Evolutionary conservation across 2,797 vertebrate genomes (phyloP).

Genomic region (Hafferia zeledoni): DNA sequence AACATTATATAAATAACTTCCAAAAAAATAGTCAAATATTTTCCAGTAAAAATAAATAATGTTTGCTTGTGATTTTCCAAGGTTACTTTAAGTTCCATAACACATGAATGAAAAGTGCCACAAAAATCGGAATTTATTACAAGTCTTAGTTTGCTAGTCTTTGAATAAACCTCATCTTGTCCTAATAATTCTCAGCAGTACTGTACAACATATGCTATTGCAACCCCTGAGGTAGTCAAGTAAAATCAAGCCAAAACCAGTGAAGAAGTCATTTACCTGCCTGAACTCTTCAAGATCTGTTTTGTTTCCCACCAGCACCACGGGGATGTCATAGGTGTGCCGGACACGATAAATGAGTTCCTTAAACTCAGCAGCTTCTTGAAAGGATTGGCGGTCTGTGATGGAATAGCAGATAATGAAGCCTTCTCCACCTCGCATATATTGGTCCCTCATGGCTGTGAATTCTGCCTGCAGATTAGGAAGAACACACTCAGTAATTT

Average conservation of each 20-base stretch:
- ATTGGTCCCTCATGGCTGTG: conserved; percentile 80
- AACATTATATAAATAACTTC: not conserved
- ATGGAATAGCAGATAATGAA: conserved; percentile 79
- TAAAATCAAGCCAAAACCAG: not conserved
- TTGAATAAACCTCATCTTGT: not conserved
- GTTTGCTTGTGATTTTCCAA: not conserved
- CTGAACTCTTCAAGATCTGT: conserved; percentile 76
- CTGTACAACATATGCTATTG: not conserved
- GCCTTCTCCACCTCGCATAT: conserved; percentile 76
- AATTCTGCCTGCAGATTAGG: conserved; percentile 74
- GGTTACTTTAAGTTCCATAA: not conserved
- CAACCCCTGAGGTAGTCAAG: not conserved
- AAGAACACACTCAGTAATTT: not conserved
- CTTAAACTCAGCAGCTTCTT: conserved; percentile 78
- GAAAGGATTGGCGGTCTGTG: conserved; percentile 77
- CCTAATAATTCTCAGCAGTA: not conserved
- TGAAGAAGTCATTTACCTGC: conserved; percentile 56
- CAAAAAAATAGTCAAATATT: not conserved
- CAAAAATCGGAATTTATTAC: not conserved
- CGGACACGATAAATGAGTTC: conserved; percentile 80
- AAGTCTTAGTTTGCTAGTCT: not conserved
- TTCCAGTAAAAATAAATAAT: not conserved
- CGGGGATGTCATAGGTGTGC: conserved; percentile 75
- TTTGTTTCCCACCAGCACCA: conserved; percentile 79
- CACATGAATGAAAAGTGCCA: not conserved